Conservation (phyloP, 2,888 invertebrate species). For the Dexiosoma caninum region DNA sequence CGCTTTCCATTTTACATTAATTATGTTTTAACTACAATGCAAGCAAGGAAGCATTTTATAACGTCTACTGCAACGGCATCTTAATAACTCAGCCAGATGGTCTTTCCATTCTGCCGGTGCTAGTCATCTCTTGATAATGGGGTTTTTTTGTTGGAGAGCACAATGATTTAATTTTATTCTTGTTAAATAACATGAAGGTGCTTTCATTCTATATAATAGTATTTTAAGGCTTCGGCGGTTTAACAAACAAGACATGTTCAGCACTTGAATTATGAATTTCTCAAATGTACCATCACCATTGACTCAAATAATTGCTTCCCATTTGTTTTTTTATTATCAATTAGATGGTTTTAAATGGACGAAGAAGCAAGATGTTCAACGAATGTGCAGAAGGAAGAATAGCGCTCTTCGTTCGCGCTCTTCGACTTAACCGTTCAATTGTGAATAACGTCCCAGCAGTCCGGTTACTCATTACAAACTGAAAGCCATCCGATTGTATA, state of each 20-base stretch:
- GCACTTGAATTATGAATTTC: slow-evolving; percentile 19
- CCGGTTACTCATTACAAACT: too few species aligned
- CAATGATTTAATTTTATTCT: slow-evolving; percentile 25
- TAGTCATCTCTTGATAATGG: neutral
- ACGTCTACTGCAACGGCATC: neutral
- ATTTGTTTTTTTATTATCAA: slow-evolving; percentile 21
- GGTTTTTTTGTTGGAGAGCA: neutral
- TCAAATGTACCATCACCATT: neutral
- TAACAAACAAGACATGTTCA: neutral
- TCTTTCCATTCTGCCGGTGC: neutral
- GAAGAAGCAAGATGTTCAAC: neutral
- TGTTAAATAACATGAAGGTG: neutral
- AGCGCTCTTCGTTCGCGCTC: too few species aligned
- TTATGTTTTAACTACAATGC: slow-evolving; percentile 7
- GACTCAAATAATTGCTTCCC: slow-evolving; percentile 10
- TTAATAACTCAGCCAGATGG: slow-evolving; percentile 8
- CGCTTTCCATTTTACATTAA: slow-evolving; percentile 16
- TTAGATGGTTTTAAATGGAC: neutral
- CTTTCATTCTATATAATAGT: neutral
- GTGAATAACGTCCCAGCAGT: too few species aligned
- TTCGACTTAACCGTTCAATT: too few species aligned
- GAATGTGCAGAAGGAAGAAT: neutral
- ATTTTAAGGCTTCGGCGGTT: slow-evolving; percentile 5
- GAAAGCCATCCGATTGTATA: too few species aligned
- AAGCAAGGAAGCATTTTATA: too few species aligned